These are phyloP conservation scores for Solenopsis fugax DNA, from an alignment of 1,140 invertebrate species.

Conservation along the genomic window DNA sequence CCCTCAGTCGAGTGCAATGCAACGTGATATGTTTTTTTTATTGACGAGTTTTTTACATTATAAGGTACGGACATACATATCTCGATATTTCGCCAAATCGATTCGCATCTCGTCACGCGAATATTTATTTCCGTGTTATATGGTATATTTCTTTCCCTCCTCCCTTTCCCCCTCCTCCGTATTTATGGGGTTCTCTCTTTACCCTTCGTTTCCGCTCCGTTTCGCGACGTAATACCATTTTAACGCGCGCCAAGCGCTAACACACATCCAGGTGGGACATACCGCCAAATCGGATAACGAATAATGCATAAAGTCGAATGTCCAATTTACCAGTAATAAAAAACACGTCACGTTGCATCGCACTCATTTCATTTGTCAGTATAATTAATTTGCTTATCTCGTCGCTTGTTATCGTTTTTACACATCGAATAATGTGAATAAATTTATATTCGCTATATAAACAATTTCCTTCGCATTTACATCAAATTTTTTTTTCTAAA, in stretches of 20 bases:
- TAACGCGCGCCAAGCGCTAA: conserved; percentile 31
- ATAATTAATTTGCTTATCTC: conserved; percentile 30
- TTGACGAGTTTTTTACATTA: neutral
- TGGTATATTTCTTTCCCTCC: neutral
- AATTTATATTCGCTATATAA: neutral
- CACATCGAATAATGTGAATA: neutral
- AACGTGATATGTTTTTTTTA: too few species aligned
- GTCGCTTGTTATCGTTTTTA: neutral
- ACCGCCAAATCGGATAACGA: conserved; percentile 3
- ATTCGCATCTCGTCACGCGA: conserved; percentile 32
- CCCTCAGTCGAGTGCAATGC: neutral
- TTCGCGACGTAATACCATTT: conserved; percentile 50
- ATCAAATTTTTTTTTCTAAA: neutral
- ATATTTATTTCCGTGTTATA: conserved; percentile 52
- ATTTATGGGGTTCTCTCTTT: conserved; percentile 44
- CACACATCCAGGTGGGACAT: conserved; percentile 21
- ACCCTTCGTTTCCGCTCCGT: conserved; percentile 18
- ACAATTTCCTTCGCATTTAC: neutral
- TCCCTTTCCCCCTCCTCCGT: too few species aligned
- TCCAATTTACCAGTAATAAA: conserved; percentile 13
- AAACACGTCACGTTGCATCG: neutral
- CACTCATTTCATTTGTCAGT: neutral
- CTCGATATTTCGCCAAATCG: conserved; percentile 45
- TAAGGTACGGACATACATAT: neutral
- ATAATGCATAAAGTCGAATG: conserved; percentile 35